Evolutionary conservation across 2,797 vertebrate genomes (phyloP), one percentile per base, ranked within the genome.

Genomic region (Falco berigora): DNA sequence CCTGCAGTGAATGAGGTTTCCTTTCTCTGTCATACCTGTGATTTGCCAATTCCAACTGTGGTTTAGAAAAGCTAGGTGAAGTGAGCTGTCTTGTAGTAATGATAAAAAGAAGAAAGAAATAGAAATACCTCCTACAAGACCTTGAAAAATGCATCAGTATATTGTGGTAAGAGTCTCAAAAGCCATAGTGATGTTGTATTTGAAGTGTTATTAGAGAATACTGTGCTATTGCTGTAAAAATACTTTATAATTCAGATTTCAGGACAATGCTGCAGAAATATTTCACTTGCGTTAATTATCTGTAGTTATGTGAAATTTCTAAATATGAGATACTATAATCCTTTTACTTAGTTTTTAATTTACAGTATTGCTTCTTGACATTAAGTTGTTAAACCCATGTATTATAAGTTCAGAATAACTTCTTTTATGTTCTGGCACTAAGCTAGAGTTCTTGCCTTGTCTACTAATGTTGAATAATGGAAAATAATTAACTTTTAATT

Each of bases 401-500:
- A 93, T 96, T 96, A 69, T 77, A 92, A 96, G 88, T 97, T 93
- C 90, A 96, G 92, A 97, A 95, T 73, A 96, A 96, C 92, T 94
- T 95, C 79, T 94, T 96, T 96, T 77, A 94, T 88, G 90, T 95
- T 92, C 91, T 93, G 96, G 72, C 64, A 93, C 40, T 68, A 90
- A 96, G 72, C 67, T 95, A 68, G 94, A 92, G 72, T 96, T 96
- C 91, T 97, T 90, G 71, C 76, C 96, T 96, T 91, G 91, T 97
- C 95, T 96, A 53, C 91, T 96, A 94, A 96, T 91, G 86, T 94
- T 95, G 93, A 97, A 96, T 97, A 97, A 98, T 98, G 91, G 94
- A 95, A 98, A 98, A 97, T 97, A 97, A 97, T 97, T 96, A 97
- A 94, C 95, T 97, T 96, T 71, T 91, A 97, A 96, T 97, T 97